Evolutionary conservation across 2,888 invertebrate species (phyloP).

Genomic region (Xanthorhoe spadicearia): DNA sequence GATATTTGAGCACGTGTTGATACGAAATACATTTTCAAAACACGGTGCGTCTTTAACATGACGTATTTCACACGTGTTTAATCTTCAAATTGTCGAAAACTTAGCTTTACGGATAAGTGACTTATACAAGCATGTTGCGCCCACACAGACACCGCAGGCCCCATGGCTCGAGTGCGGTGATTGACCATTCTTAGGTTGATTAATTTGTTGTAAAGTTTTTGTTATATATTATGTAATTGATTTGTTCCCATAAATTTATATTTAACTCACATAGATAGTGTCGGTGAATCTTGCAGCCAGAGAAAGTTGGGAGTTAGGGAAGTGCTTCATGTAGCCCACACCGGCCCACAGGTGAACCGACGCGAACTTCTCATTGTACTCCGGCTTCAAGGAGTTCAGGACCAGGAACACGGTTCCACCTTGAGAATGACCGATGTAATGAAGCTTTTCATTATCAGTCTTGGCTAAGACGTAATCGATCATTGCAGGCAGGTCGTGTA

Average conservation of each 20-base stretch:
- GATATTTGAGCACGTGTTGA: too few relatives aligned
- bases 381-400: slow-evolving; percentile 59
- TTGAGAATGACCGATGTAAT: slow-evolving; percentile 77
- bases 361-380: slow-evolving; percentile 65
- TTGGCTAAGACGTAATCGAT: slow-evolving; percentile 63
- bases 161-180: too few relatives aligned
- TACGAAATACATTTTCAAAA: too few relatives aligned
- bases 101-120: too few relatives aligned
- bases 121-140: too few relatives aligned
- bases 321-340: slow-evolving; percentile 63
- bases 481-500: slow-evolving; percentile 66
- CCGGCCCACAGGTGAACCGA: slow-evolving; percentile 70
- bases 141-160: too few relatives aligned
- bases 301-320: slow-evolving; percentile 52
- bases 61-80: too few relatives aligned
- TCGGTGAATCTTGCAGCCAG: slow-evolving; percentile 50
- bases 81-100: too few relatives aligned
- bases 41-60: too few relatives aligned
- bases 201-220: too few relatives aligned
- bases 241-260: neutral
- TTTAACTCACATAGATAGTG: slow-evolving; percentile 62
- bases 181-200: too few relatives aligned
- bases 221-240: neutral
- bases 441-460: slow-evolving; percentile 59
- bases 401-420: slow-evolving; percentile 70